Evolutionary conservation across 2,113 vertebrate species (phyloP), one percentile per base, ranked within the genome.

Genomic region (Psilopsiagon aurifrons): DNA sequence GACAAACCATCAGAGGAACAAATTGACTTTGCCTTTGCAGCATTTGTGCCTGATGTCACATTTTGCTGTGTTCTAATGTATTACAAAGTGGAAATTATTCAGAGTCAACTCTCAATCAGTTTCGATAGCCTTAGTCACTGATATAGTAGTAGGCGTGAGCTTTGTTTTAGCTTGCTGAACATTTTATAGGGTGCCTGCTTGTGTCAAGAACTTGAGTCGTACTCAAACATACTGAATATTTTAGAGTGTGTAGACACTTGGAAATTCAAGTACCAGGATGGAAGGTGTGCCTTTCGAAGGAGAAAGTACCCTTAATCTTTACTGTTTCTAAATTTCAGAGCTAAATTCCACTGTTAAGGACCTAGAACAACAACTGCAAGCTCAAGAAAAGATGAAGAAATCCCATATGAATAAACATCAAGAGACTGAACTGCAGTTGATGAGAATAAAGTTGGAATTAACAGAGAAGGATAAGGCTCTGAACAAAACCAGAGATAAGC

Each of bases 301-400:
- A 73, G 47, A 57, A 39, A 63, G 5, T 79, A 59, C 54, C 24
- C 22, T 88, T 90, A 54, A 84, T 68, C 41, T 74, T 51, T 46
- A 47, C 52, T 74, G 18, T 55, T 92, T 82, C 92, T 80, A 47
- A 75, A 82, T 94, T 94, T 88, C 91, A 99, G 99, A 99, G 44
- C 94, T 99, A 68, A 98, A 96, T 96, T 97, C 95, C 64, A 98
- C 96, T 91, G 85, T 98, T 62, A 97, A 96, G 66, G 98, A 99
- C 75, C 87, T 99, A 85, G 98, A 99, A 91, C 97, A 98, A 62
- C 97, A 90, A 77, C 94, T 99, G 62, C 98, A 98, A 95, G 95
- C 95, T 94, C 98, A 99, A 83, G 98, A 99, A 73, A 99, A 98
- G 92, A 97, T 99, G 54, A 96, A 98, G 55, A 98, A 97, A 89